Conservation (phyloP, 2,113 vertebrate species). For the Cariama cristata region DNA sequence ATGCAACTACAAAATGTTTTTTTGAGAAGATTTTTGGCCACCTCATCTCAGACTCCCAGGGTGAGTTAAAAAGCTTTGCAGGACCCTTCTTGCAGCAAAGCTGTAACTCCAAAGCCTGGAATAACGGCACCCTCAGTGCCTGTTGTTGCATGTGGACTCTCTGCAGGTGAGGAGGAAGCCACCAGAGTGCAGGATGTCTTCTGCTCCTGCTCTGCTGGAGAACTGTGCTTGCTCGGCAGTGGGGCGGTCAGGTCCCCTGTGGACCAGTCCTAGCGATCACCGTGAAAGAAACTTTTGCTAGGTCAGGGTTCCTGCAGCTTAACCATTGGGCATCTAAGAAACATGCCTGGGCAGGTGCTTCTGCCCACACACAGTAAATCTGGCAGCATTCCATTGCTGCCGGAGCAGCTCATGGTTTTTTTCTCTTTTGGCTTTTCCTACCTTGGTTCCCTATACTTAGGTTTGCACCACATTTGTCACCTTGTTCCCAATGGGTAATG, state of each 20-base stretch:
- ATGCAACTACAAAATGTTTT: background rate
- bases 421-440: background rate
- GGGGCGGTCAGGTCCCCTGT: background rate
- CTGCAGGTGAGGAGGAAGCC: background rate
- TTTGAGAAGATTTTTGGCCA: background rate
- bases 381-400: background rate
- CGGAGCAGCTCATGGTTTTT: background rate
- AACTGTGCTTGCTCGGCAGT: background rate
- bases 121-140: background rate
- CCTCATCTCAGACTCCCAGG: background rate
- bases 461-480: background rate
- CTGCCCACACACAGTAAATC: background rate
- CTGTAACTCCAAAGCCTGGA: background rate
- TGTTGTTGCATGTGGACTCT: background rate
- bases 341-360: background rate
- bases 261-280: background rate
- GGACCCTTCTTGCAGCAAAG: background rate
- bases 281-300: background rate
- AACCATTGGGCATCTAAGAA: background rate
- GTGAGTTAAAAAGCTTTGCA: background rate
- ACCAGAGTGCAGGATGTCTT: background rate
- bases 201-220: background rate
- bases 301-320: background rate
- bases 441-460: background rate
- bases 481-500: background rate